These are phyloP conservation scores for Babylonia areolata DNA, from an alignment of 1,140 invertebrate genomes.

Conservation along the genomic window DNA sequence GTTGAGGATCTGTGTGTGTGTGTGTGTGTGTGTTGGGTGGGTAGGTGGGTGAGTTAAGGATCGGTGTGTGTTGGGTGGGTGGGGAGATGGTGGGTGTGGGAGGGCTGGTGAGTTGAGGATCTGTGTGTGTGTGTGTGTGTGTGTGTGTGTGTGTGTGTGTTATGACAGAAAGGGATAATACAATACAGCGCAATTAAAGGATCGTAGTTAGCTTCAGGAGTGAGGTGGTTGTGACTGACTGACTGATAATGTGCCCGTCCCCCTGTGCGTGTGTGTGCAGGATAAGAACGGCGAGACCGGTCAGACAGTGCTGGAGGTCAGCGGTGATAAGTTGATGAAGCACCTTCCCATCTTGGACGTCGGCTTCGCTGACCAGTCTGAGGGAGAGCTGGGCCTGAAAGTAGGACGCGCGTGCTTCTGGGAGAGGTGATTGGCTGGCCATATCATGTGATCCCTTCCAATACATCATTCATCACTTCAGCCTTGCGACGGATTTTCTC, in stretches of 20 bases:
- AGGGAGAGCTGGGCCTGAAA: slow-evolving; percentile 88
- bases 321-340: slow-evolving; percentile 83
- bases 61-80: no score
- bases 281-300: slow-evolving; percentile 79
- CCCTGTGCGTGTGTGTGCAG: slow-evolving; percentile 76
- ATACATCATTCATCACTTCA: slow-evolving; percentile 13
- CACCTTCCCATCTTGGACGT: slow-evolving; percentile 89
- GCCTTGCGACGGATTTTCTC: neutral
- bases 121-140: slow-evolving; percentile 1
- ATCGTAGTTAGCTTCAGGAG: no score
- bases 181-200: no score
- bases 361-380: slow-evolving; percentile 84
- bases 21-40: no score
- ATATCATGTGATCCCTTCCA: slow-evolving; percentile 20
- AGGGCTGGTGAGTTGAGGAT: no score
- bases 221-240: no score
- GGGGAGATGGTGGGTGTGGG: no score
- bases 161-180: no score
- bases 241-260: no score
- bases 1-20: no score
- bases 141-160: no score
- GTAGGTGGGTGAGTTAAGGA: no score
- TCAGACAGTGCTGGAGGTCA: slow-evolving; percentile 84
- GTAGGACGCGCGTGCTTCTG: slow-evolving; percentile 88
- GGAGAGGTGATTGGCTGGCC: slow-evolving; percentile 17